Conservation (phyloP, 2,888 invertebrate species). For the Orthosia incerta region DNA sequence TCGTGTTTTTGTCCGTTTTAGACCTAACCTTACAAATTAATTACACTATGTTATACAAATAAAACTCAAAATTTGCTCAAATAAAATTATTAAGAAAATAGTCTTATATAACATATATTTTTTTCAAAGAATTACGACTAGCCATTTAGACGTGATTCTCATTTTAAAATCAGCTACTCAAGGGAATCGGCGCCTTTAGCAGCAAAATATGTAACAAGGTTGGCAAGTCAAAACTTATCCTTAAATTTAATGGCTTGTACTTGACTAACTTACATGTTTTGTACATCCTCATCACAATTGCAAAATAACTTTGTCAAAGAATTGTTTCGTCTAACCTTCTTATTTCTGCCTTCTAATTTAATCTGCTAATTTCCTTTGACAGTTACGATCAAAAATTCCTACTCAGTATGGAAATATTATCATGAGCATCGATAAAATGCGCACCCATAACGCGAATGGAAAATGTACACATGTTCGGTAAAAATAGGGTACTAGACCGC, state of each 20-base stretch:
- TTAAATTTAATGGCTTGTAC: constrained; percentile 1
- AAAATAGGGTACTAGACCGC: constrained; percentile 24
- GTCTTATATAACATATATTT: too few species aligned
- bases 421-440: constrained; percentile 10
- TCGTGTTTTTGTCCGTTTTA: too few species aligned
- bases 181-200: too few species aligned
- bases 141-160: too few species aligned
- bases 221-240: constrained; percentile 18
- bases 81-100: too few species aligned
- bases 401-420: constrained; percentile 31
- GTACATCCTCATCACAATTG: constrained; percentile 30
- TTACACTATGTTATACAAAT: too few species aligned
- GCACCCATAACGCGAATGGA: constrained; percentile 22
- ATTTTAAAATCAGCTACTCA: too few species aligned
- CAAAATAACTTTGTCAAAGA: constrained; percentile 18
- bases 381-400: not conserved
- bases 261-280: constrained; percentile 24
- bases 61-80: too few species aligned
- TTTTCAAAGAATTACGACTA: too few species aligned
- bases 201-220: constrained; percentile 30
- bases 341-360: constrained; percentile 1
- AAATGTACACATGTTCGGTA: constrained; percentile 35
- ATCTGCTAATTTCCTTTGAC: constrained; percentile 7
- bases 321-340: constrained; percentile 1
- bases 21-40: too few species aligned